Conservation (phyloP, 2,113 vertebrate genomes). For the Accipiter virgatus region DNA sequence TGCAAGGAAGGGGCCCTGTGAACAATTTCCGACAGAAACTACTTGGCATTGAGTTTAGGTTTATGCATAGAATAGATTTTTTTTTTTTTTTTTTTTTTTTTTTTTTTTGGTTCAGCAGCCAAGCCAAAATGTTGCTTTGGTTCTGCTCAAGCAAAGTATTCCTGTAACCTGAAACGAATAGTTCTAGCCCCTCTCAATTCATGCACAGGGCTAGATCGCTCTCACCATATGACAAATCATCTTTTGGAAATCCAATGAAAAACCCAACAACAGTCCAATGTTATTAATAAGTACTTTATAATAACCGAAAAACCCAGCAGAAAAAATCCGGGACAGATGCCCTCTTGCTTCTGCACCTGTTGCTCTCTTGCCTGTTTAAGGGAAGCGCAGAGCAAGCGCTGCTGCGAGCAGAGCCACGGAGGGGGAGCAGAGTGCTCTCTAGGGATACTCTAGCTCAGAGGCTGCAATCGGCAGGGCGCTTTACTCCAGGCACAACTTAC, state of each 20-base stretch:
- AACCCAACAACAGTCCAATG: neutral
- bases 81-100: too few relatives aligned
- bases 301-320: neutral
- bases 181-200: neutral
- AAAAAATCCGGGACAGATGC: neutral
- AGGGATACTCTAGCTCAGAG: neutral
- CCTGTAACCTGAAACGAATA: neutral
- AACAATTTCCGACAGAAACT: neutral
- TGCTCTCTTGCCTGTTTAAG: constrained; percentile 42
- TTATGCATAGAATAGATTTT: neutral
- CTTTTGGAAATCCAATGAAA: neutral
- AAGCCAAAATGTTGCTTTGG: neutral
- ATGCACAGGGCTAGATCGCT: neutral
- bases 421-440: neutral
- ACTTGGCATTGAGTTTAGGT: neutral
- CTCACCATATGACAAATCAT: neutral
- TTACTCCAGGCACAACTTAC: neutral
- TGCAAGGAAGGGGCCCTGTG: rapidly evolving
- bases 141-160: neutral
- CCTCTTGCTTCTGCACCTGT: constrained; percentile 48
- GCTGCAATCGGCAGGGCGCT: neutral
- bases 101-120: neutral
- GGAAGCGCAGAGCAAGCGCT: neutral
- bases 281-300: constrained; percentile 43
- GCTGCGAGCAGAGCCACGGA: neutral